Conservation (phyloP, 2,888 invertebrate genomes). For the Sialis lutaria region DNA sequence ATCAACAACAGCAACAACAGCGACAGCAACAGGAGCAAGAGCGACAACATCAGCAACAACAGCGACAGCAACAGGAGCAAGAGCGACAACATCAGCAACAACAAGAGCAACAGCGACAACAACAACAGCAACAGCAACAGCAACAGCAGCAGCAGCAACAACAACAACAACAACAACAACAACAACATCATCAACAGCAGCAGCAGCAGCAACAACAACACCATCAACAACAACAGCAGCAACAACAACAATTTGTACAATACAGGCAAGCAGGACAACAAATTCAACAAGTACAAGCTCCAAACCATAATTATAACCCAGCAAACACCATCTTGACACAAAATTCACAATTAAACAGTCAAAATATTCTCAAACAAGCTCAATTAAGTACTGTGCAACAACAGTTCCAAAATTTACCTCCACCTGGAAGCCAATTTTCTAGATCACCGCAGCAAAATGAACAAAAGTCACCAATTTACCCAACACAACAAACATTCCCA, state of each 20-base stretch:
- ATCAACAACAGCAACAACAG: conserved; percentile 9
- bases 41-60: conserved; percentile 13
- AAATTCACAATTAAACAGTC: conserved; percentile 23
- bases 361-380: too few relatives aligned
- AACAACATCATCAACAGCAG: conserved; percentile 11
- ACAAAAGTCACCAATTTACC: not conserved
- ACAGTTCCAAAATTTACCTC: conserved; percentile 17
- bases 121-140: conserved; percentile 19
- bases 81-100: conserved; percentile 12
- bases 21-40: conserved; percentile 8
- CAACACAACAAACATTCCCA: not conserved
- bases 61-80: conserved; percentile 15
- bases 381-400: conserved; percentile 16
- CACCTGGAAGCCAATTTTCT: too few relatives aligned
- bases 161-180: conserved; percentile 12
- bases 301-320: conserved; percentile 16
- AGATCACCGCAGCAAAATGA: not conserved
- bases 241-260: conserved; percentile 13
- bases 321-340: conserved; percentile 24
- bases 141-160: conserved; percentile 18
- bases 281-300: conserved; percentile 12
- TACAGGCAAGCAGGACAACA: conserved; percentile 4
- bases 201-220: conserved; percentile 11
- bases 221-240: conserved; percentile 17
- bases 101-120: conserved; percentile 18